Conservation (phyloP, 2,797 vertebrate species). For the Clarias fuscus region DNA sequence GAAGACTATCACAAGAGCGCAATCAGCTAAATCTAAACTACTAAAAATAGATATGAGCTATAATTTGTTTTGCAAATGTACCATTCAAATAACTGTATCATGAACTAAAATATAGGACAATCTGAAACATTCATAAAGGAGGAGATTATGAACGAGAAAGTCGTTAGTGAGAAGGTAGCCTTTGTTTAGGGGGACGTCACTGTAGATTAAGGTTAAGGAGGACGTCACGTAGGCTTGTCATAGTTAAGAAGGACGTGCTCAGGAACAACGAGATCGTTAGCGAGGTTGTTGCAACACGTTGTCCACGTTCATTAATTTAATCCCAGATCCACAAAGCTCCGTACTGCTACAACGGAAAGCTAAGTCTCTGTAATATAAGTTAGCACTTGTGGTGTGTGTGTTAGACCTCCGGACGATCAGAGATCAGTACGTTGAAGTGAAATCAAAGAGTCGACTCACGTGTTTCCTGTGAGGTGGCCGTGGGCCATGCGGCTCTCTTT, state of each 20-base stretch:
- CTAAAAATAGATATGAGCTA: not conserved
- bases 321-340: not conserved
- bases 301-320: not conserved
- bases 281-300: not conserved
- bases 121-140: not conserved
- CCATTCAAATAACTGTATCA: not conserved
- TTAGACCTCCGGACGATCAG: not conserved
- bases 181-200: not conserved
- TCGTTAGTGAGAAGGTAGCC: not conserved
- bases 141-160: not conserved
- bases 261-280: not conserved
- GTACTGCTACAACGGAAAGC: not conserved
- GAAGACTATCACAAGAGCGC: not conserved
- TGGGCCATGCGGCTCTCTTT: constrained; percentile 94
- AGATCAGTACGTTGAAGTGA: not conserved
- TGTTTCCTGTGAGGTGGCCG: constrained; percentile 91
- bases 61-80: not conserved
- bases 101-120: not conserved
- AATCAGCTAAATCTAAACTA: not conserved
- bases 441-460: constrained; percentile 77
- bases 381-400: too few species aligned
- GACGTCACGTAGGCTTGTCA: too few species aligned
- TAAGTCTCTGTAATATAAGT: too few species aligned
- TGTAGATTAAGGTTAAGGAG: too few species aligned
- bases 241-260: not conserved